phyloP scores from a whole-genome alignment of 2,797 vertebrate species.

The Acanthurus lineatus region DNA sequence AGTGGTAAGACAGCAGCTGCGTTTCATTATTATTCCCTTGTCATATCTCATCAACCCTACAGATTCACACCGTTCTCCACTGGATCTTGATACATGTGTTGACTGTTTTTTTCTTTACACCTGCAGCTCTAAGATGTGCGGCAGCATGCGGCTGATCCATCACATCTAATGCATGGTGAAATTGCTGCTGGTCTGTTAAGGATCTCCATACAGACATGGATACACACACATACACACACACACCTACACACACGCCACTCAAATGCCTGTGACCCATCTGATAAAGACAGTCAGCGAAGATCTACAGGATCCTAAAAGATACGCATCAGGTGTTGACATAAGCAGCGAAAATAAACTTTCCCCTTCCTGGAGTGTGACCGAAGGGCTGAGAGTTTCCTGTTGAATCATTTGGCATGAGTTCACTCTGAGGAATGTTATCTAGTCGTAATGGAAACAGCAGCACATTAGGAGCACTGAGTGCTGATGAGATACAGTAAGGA shows the following conservation, averaged over 20 bases:
- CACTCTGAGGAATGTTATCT: constrained; percentile 21
- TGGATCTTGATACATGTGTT: constrained; percentile 37
- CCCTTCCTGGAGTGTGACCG: constrained; percentile 5
- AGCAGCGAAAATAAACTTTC: constrained; percentile 35
- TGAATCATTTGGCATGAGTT: constrained; percentile 12
- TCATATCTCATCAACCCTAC: constrained; percentile 58
- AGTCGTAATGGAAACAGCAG: constrained; percentile 5
- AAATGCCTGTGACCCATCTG: constrained; percentile 30
- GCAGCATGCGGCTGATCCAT: constrained; percentile 52
- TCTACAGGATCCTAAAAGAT: constrained; percentile 50
- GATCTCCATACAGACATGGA: not conserved
- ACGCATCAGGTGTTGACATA: constrained; percentile 51
- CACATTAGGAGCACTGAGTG: not conserved
- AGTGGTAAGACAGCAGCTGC: constrained; percentile 63
- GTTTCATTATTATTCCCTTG: constrained; percentile 70
- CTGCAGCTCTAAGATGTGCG: constrained; percentile 63
- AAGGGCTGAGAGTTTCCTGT: constrained; percentile 13
- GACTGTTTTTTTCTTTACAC: constrained; percentile 56
- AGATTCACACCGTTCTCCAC: constrained; percentile 15
- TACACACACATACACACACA: constrained; percentile 9
- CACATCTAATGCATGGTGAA: constrained; percentile 60
- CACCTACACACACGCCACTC: not conserved
- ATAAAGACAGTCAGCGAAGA: constrained; percentile 51
- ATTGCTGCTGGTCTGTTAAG: constrained; percentile 40
- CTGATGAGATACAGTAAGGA: not conserved